These are phyloP conservation scores for Drosophila pruinosa DNA, from an alignment of 1,140 invertebrate genomes.

Conservation along the genomic window DNA sequence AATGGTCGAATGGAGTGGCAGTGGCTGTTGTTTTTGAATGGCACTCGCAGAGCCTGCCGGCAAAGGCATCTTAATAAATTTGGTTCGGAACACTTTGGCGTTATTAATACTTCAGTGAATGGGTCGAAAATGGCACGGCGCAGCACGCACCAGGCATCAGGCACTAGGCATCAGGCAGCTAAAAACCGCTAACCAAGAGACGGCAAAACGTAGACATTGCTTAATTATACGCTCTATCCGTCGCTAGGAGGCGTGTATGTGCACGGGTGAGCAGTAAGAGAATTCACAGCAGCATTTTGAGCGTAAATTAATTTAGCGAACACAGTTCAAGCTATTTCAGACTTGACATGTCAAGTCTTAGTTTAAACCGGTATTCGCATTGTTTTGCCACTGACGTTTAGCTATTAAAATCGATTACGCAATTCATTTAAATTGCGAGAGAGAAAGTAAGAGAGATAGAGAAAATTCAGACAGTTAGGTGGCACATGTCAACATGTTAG, in stretches of 20 bases:
- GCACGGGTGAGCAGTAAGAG: neutral
- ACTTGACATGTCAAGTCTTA: slow-evolving; percentile 22
- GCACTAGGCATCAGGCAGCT: slow-evolving; percentile 38
- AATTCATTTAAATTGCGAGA: slow-evolving; percentile 37
- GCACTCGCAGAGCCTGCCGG: slow-evolving; percentile 29
- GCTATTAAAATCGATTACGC: slow-evolving; percentile 53
- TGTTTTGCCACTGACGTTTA: slow-evolving; percentile 18
- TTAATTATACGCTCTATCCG: slow-evolving; percentile 39
- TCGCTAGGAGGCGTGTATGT: slow-evolving; percentile 15
- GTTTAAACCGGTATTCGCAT: slow-evolving; percentile 27
- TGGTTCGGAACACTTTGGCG: slow-evolving; percentile 70
- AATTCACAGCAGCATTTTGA: neutral
- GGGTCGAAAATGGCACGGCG: slow-evolving; percentile 29
- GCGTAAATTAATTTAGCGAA: slow-evolving; percentile 59
- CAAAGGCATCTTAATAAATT: slow-evolving; percentile 78
- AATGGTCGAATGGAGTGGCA: slow-evolving; percentile 24
- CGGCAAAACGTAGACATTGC: slow-evolving; percentile 28
- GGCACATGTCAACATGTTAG: slow-evolving; percentile 40
- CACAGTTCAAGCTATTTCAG: neutral
- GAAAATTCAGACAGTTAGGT: neutral
- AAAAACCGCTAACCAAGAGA: slow-evolving; percentile 58
- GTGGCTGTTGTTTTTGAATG: neutral
- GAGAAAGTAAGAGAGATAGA: neutral
- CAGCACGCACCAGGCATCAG: slow-evolving; percentile 35
- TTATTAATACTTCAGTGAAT: slow-evolving; percentile 69